phyloP scores from a whole-genome alignment of 2,113 vertebrate species.

The Callopanchax toddi region DNA sequence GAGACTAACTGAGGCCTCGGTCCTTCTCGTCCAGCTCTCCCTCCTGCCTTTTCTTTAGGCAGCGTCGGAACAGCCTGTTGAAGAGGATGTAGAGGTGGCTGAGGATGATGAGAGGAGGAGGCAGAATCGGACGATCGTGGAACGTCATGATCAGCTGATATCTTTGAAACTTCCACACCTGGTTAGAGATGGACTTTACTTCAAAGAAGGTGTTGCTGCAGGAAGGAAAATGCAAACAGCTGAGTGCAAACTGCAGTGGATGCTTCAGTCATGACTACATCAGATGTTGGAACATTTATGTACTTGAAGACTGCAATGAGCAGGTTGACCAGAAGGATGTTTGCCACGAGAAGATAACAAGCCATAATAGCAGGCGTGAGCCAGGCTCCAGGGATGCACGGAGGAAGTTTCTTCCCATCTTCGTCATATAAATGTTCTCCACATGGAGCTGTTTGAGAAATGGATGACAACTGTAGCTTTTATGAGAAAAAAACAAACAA shows the following conservation, averaged over 20 bases:
- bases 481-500: neutral
- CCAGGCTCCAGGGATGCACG: constrained; percentile 97
- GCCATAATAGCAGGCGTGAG: constrained; percentile 98
- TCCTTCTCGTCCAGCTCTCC: constrained; percentile 93
- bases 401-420: constrained; percentile 94
- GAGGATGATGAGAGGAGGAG: constrained; percentile 95
- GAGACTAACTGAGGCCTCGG: constrained; percentile 89
- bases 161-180: constrained; percentile 98
- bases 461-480: neutral
- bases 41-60: constrained; percentile 82
- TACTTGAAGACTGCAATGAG: constrained; percentile 99
- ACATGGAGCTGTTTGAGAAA: constrained; percentile 87
- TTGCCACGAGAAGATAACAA: constrained; percentile 96
- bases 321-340: constrained; percentile 96
- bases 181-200: constrained; percentile 98
- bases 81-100: constrained; percentile 93
- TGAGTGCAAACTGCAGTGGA: neutral
- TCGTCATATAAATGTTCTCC: constrained; percentile 96
- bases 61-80: constrained; percentile 84
- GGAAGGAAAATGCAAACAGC: constrained; percentile 10
- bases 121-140: constrained; percentile 94
- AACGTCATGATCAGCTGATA: constrained; percentile 99
- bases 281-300: constrained; percentile 24
- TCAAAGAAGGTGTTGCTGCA: constrained; percentile 97
- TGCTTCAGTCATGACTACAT: neutral